Evolutionary conservation across 2,113 vertebrate genomes (phyloP).

Genomic region (Silurus asotus): DNA sequence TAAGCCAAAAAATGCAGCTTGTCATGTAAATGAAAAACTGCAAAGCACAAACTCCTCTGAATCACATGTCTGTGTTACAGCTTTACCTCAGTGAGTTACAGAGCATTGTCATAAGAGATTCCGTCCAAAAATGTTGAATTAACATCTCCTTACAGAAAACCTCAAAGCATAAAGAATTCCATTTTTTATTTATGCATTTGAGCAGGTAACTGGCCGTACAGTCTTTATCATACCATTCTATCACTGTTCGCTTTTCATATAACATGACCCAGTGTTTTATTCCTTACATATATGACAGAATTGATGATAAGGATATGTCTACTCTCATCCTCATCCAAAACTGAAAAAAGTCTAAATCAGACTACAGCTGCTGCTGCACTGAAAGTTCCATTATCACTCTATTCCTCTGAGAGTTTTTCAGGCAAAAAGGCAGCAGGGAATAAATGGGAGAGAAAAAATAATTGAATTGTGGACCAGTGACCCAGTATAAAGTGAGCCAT

Average conservation of each 20-base stretch:
- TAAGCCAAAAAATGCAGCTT: background rate
- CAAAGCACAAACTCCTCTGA: background rate
- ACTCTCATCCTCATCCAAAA: no score
- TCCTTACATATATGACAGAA: background rate
- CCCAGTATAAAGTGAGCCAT: slow-evolving; percentile 15
- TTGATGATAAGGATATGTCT: background rate
- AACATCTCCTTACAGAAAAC: background rate
- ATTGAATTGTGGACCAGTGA: slow-evolving; percentile 41
- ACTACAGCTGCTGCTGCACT: background rate
- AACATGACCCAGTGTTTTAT: background rate
- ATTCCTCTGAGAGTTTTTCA: slow-evolving; percentile 27
- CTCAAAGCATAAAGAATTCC: background rate
- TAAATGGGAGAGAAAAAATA: slow-evolving; percentile 8
- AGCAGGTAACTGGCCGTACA: no score
- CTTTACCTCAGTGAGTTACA: background rate
- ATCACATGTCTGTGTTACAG: background rate
- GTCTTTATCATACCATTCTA: background rate
- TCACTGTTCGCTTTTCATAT: background rate
- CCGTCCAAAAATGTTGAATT: background rate
- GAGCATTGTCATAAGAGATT: background rate
- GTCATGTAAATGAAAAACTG: background rate
- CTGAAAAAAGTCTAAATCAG: background rate
- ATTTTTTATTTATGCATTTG: background rate
- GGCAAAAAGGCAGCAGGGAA: slow-evolving; percentile 4
- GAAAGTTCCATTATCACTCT: slow-evolving; percentile 35